A percentile compares a stretch with the other conserved stretches of the same genome.
Evolutionary conservation across 1,140 invertebrate genomes (phyloP).

Genomic region (Calosoma granatense): DNA sequence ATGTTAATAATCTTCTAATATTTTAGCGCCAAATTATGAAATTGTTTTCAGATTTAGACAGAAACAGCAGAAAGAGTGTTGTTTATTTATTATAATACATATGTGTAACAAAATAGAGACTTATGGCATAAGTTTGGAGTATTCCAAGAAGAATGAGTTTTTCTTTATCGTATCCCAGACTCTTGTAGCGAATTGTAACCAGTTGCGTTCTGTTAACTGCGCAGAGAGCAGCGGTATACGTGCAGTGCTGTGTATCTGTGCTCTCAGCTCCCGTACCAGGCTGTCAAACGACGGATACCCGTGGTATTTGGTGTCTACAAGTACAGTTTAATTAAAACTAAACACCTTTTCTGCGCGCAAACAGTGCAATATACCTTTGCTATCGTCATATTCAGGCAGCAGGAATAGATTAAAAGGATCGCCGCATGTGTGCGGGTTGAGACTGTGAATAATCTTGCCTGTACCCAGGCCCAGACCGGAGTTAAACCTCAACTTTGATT

Average conservation of each 20-base stretch:
- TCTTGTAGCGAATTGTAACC: slow-evolving; percentile 70
- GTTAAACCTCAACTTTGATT: slow-evolving; percentile 58
- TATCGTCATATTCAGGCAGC: slow-evolving; percentile 49
- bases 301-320: slow-evolving; percentile 37
- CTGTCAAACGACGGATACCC: slow-evolving; percentile 57
- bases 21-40: too few species aligned
- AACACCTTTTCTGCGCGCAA: slow-evolving; percentile 10
- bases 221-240: slow-evolving; percentile 53
- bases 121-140: slow-evolving; percentile 62
- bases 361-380: slow-evolving; percentile 41
- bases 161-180: slow-evolving; percentile 76
- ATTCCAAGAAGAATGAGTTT: slow-evolving; percentile 71
- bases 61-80: not conserved
- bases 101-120: not conserved
- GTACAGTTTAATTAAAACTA: slow-evolving; percentile 14
- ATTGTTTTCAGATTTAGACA: too few species aligned
- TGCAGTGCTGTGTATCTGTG: slow-evolving; percentile 56
- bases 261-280: slow-evolving; percentile 52
- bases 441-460: slow-evolving; percentile 41
- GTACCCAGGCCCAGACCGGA: slow-evolving; percentile 55
- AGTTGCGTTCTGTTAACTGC: slow-evolving; percentile 57
- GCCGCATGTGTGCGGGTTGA: slow-evolving; percentile 42
- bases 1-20: too few species aligned
- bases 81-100: not conserved
- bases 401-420: slow-evolving; percentile 61